Percentiles rank a stretch among this genome's conserved stretches.
phyloP scores from a whole-genome alignment of 2,888 invertebrate genomes.

The Biston betularia region DNA sequence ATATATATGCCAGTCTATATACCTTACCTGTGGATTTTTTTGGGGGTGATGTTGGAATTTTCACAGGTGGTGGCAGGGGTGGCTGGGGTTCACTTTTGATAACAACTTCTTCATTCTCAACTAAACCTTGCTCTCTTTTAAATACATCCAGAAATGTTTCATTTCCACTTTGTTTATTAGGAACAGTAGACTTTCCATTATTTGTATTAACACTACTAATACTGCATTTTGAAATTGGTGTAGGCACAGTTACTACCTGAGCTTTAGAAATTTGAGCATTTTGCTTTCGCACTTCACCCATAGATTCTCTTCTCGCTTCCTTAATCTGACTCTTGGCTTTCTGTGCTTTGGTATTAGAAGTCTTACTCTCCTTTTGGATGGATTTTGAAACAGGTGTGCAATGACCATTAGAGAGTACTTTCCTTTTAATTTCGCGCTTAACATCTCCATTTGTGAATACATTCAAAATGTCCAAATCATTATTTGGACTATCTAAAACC shows the following conservation, averaged over 20 bases:
- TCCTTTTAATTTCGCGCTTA: conserved; percentile 64
- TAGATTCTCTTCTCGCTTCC: conserved; percentile 57
- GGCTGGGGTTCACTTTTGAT: conserved; percentile 65
- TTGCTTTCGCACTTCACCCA: conserved; percentile 55
- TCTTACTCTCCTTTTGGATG: conserved; percentile 60
- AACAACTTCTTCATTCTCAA: conserved; percentile 54
- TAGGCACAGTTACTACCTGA: conserved; percentile 53
- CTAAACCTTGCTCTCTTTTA: conserved; percentile 77
- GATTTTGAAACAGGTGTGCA: conserved; percentile 54
- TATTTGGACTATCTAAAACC: conserved; percentile 66
- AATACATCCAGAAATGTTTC: conserved; percentile 83
- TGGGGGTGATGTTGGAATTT: conserved; percentile 61
- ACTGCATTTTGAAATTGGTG: conserved; percentile 67
- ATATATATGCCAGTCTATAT: not conserved
- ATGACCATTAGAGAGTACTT: conserved; percentile 72
- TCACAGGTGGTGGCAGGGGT: conserved; percentile 45
- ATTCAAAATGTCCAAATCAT: conserved; percentile 66
- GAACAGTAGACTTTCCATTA: conserved; percentile 55
- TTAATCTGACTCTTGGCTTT: conserved; percentile 67
- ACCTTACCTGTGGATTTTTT: conserved; percentile 69
- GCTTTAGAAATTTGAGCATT: conserved; percentile 66
- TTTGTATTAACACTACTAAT: conserved; percentile 72
- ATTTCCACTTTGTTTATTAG: conserved; percentile 55
- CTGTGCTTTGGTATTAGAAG: conserved; percentile 68
- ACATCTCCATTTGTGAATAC: conserved; percentile 71